Percentiles rank a stretch among this genome's conserved stretches.
These are phyloP conservation scores for Aldrovandia affinis DNA, from an alignment of 2,797 vertebrate genomes.

Conservation along the genomic window DNA sequence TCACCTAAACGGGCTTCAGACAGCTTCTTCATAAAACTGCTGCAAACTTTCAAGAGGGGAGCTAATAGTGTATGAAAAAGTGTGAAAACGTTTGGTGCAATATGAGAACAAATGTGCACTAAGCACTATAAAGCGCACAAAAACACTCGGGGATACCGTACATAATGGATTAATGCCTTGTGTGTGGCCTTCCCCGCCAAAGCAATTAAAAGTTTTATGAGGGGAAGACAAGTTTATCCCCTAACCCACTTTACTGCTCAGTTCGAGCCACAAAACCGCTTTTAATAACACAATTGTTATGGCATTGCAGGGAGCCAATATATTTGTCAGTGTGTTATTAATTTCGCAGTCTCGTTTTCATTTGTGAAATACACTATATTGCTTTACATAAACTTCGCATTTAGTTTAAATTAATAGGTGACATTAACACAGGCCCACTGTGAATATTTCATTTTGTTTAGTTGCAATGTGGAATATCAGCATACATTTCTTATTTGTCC, in stretches of 20 bases:
- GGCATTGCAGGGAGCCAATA: not conserved
- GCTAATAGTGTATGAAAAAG: not conserved
- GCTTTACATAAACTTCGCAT: not conserved
- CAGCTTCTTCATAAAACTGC: not conserved
- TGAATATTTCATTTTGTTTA: slow-evolving; percentile 7
- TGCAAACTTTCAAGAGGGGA: not conserved
- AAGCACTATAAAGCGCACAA: slow-evolving; percentile 1
- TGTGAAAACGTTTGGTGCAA: not conserved
- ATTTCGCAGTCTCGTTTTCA: not conserved
- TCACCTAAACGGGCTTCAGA: not conserved
- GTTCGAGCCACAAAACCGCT: slow-evolving; percentile 1
- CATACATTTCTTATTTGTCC: not conserved
- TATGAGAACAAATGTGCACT: not conserved
- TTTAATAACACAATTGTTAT: slow-evolving; percentile 12
- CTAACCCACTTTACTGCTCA: not conserved
- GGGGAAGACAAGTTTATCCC: slow-evolving; percentile 11
- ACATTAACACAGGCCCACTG: not conserved
- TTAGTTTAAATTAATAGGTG: not conserved
- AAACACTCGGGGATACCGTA: not conserved
- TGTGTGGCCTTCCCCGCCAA: not conserved
- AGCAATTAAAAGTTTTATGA: slow-evolving; percentile 16
- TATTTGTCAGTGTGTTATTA: not conserved
- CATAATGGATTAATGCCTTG: not conserved
- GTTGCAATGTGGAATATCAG: not conserved
- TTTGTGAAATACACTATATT: not conserved